Conservation (phyloP, 2,113 vertebrate species). For the Oncorhynchus gorbuscha region DNA sequence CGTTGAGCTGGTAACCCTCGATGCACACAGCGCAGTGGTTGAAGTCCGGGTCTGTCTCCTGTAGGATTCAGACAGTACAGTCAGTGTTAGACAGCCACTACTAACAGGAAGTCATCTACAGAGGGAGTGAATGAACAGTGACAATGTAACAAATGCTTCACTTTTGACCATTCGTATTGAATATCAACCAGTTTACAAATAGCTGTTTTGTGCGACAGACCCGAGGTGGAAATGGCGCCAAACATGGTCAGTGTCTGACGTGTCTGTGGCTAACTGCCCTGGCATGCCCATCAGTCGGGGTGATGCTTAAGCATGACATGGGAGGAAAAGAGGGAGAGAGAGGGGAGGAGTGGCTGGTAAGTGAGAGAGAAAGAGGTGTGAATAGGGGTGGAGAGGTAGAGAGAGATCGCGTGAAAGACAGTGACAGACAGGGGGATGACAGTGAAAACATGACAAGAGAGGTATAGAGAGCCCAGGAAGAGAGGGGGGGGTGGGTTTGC, state of each 20-base stretch:
- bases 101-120: neutral
- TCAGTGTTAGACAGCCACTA: slow-evolving; percentile 11
- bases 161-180: neutral
- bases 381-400: neutral
- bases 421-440: too few relatives aligned
- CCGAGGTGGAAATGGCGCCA: too few relatives aligned
- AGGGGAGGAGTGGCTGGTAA: neutral
- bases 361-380: neutral
- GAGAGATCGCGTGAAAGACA: neutral
- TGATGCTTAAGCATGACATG: neutral
- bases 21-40: slow-evolving; percentile 98
- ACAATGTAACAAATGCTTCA: neutral
- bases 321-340: neutral
- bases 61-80: slow-evolving; percentile 16
- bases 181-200: neutral
- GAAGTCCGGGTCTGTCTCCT: slow-evolving; percentile 98
- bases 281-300: neutral
- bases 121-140: neutral
- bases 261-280: neutral
- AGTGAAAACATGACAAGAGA: too few relatives aligned
- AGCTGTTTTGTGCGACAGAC: too few relatives aligned
- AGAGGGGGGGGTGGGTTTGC: neutral
- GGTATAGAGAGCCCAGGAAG: neutral
- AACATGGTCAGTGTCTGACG: too few relatives aligned
- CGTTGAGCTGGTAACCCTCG: slow-evolving; percentile 95